These are phyloP conservation scores for Oncorhynchus keta DNA, from an alignment of 2,113 vertebrate species.

Conservation along the genomic window DNA sequence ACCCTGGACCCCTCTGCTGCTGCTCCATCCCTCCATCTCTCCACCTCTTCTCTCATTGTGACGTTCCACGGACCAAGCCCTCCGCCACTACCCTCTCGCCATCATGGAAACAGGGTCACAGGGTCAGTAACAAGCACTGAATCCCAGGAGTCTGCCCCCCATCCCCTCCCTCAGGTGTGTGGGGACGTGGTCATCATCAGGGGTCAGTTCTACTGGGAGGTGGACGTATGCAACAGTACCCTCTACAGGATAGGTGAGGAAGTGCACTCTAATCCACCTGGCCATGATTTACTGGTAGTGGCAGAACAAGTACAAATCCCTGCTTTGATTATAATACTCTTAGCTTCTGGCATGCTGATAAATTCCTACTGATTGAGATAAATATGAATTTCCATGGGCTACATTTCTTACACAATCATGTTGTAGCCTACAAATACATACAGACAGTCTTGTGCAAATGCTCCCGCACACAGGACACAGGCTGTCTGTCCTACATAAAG, in stretches of 20 bases:
- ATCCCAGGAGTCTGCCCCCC: conserved; percentile 1
- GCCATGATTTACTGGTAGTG: no score
- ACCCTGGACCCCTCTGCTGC: conserved; percentile 52
- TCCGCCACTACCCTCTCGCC: background rate
- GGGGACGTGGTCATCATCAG: conserved; percentile 50
- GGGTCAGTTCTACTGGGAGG: conserved; percentile 76
- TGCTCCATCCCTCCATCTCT: conserved; percentile 54
- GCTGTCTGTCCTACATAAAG: background rate
- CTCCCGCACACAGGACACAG: background rate
- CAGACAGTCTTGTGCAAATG: background rate
- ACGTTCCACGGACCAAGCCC: conserved; percentile 30
- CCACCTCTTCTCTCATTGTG: conserved; percentile 50
- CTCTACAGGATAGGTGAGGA: conserved; percentile 69
- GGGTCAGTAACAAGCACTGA: background rate
- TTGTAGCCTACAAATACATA: background rate
- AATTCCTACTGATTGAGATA: no score
- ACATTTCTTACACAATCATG: background rate
- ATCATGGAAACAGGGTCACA: background rate
- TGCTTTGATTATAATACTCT: no score
- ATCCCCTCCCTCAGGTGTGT: conserved; percentile 39
- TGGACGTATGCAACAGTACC: conserved; percentile 73
- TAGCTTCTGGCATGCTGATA: no score
- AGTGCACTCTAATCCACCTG: background rate
- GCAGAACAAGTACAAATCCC: no score
- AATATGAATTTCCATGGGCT: no score